A percentile compares a stretch with the other conserved stretches of the same genome.
Conservation (phyloP, 2,888 invertebrate species). For the Lumbricus terrestris region DNA sequence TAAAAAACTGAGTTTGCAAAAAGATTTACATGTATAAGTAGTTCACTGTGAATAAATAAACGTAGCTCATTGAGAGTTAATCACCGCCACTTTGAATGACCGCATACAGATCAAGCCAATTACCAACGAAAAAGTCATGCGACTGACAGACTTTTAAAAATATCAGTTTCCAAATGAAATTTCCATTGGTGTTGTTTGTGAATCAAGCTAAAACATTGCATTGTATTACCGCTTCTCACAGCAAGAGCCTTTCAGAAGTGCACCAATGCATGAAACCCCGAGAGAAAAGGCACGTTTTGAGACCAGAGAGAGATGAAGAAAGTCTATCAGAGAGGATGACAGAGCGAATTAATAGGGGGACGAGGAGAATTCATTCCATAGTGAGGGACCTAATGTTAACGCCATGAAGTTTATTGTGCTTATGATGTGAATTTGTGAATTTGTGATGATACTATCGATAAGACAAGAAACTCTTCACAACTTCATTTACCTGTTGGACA, state of each 20-base stretch:
- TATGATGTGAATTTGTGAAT: not conserved
- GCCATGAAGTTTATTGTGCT: not conserved
- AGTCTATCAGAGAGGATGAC: too few relatives aligned
- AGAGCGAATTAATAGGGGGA: too few relatives aligned
- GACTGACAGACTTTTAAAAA: not conserved
- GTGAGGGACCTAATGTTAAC: too few relatives aligned
- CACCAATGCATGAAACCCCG: too few relatives aligned
- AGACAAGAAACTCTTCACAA: not conserved
- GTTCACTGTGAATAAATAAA: not conserved
- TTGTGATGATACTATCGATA: not conserved
- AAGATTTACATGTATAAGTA: not conserved
- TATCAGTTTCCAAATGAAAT: not conserved
- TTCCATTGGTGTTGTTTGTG: not conserved
- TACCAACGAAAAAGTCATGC: not conserved
- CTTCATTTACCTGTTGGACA: constrained; percentile 61
- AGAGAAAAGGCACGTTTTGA: too few relatives aligned
- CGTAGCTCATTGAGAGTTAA: not conserved
- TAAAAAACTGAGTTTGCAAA: not conserved
- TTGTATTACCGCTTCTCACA: too few relatives aligned
- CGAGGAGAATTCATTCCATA: too few relatives aligned
- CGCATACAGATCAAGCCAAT: not conserved
- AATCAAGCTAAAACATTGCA: too few relatives aligned
- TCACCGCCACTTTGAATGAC: not conserved
- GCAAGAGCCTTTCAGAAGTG: too few relatives aligned
- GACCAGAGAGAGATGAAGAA: too few relatives aligned